Conservation (phyloP, 2,797 vertebrate species). For the Mycteria americana region DNA sequence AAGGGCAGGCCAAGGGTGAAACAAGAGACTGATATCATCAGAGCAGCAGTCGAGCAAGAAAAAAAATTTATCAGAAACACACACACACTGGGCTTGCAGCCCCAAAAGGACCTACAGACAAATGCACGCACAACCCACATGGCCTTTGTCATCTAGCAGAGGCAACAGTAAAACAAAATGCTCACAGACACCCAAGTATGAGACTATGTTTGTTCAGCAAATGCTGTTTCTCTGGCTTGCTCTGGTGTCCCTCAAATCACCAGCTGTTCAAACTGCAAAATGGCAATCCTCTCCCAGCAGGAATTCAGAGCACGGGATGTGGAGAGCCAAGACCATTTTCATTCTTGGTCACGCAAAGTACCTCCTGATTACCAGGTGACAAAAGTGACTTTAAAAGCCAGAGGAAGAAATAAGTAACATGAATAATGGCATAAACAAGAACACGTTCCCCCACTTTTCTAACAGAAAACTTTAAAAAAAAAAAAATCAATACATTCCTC, state of each 20-base stretch:
- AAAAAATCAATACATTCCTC: no score
- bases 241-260: neutral
- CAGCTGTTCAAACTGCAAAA: neutral
- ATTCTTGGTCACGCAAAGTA: neutral
- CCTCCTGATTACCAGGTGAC: neutral
- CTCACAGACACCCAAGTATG: accelerated
- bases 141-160: neutral
- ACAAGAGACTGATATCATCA: neutral
- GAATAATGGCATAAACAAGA: neutral
- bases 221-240: neutral
- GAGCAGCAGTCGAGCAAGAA: neutral
- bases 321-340: neutral
- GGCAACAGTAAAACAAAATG: neutral
- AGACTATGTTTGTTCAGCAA: neutral
- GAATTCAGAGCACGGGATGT: neutral
- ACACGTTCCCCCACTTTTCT: accelerated
- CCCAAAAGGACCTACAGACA: neutral
- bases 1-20: neutral
- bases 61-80: neutral
- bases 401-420: neutral
- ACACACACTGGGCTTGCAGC: neutral
- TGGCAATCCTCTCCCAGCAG: neutral
- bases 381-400: neutral
- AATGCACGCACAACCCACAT: accelerated
- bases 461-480: neutral